phyloP scores from a whole-genome alignment of 2,888 invertebrate species.

The Eupithecia abbreviata region DNA sequence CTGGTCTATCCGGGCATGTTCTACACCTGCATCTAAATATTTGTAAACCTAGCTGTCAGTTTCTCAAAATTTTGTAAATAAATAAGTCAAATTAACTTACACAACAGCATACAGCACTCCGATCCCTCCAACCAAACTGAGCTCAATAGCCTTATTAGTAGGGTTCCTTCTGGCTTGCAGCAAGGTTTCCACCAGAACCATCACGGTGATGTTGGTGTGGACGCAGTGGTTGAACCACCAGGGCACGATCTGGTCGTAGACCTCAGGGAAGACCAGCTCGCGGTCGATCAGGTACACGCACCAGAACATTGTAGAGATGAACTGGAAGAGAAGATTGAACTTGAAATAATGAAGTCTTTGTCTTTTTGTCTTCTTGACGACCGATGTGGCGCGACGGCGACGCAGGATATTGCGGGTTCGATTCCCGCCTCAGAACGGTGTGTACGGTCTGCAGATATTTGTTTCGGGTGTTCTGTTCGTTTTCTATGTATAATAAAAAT shows the following conservation, averaged over 20 bases:
- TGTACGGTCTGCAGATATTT: no score
- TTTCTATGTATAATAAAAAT: no score
- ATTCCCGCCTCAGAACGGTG: no score
- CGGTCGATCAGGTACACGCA: constrained; percentile 78
- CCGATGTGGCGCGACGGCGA: no score
- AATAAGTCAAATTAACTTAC: constrained; percentile 63
- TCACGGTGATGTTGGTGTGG: constrained; percentile 80
- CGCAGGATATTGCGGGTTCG: no score
- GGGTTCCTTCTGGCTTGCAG: constrained; percentile 68
- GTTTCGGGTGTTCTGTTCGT: no score
- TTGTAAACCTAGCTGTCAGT: no score
- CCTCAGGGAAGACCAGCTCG: constrained; percentile 82
- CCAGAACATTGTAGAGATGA: constrained; percentile 83
- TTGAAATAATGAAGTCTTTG: no score
- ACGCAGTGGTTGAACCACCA: constrained; percentile 85
- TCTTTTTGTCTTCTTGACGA: no score
- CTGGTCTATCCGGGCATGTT: no score
- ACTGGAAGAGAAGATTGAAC: constrained; percentile 60
- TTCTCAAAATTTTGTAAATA: no score
- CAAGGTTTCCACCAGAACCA: constrained; percentile 75
- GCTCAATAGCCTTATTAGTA: constrained; percentile 58
- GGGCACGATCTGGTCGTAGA: constrained; percentile 80
- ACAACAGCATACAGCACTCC: constrained; percentile 67
- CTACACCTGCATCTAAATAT: no score
- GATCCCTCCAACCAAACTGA: constrained; percentile 51